Evolutionary conservation across 2,113 vertebrate species (phyloP).

Genomic region (Hippocampus barbouri): DNA sequence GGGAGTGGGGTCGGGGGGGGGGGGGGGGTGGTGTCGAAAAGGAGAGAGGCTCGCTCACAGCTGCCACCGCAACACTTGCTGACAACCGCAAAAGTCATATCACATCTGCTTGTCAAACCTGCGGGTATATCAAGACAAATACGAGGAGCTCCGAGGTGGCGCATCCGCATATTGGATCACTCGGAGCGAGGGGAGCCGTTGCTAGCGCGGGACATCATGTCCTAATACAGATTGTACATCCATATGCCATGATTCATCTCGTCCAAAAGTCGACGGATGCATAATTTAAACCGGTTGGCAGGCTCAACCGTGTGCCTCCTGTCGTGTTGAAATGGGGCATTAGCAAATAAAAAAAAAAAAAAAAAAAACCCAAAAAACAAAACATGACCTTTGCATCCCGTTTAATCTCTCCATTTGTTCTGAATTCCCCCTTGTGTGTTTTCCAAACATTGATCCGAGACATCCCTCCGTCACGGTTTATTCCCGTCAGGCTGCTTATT

Average conservation of each 20-base stretch:
- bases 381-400: constrained; percentile 11
- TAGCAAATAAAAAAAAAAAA: neutral
- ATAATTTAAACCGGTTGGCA: constrained; percentile 13
- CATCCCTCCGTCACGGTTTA: neutral
- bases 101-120: constrained; percentile 11
- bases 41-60: neutral
- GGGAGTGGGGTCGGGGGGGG: neutral
- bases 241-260: neutral
- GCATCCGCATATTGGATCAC: neutral
- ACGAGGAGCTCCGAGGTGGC: neutral
- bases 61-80: constrained; percentile 3
- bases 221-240: neutral
- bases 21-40: neutral
- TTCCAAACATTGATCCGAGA: neutral
- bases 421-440: constrained; percentile 6
- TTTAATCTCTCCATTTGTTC: constrained; percentile 5
- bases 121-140: constrained; percentile 5
- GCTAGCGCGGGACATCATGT: neutral
- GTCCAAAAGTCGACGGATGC: neutral
- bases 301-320: constrained; percentile 7
- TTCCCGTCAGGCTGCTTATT: neutral
- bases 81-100: neutral
- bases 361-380: neutral
- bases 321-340: constrained; percentile 13
- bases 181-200: neutral